Evolutionary conservation across 2,888 invertebrate genomes (phyloP).

Genomic region (Boloria selene): DNA sequence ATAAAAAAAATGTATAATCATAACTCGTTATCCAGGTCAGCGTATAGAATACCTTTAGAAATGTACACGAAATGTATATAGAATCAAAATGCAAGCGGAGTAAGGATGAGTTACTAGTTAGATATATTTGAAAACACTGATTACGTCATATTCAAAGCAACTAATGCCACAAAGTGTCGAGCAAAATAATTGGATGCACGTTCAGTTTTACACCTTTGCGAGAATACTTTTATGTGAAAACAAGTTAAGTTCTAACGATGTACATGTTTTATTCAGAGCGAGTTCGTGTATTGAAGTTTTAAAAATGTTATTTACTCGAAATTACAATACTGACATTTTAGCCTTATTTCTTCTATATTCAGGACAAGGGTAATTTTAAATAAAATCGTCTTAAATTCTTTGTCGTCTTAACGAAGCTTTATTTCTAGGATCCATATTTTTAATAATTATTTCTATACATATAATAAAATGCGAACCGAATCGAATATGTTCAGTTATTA

Average conservation of each 20-base stretch:
- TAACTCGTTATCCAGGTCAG: no score
- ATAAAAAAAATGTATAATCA: no score
- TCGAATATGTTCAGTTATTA: no score
- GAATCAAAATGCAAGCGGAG: no score
- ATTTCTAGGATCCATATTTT: no score
- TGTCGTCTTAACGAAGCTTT: no score
- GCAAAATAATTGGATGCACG: slow-evolving; percentile 23
- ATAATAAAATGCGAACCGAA: no score
- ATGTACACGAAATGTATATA: no score
- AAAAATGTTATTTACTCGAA: neutral
- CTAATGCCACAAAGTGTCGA: slow-evolving; percentile 8
- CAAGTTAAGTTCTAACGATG: slow-evolving; percentile 17
- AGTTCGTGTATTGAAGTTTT: slow-evolving; percentile 15
- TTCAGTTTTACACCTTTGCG: slow-evolving; percentile 11
- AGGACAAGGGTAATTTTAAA: neutral
- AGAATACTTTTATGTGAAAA: slow-evolving; percentile 9
- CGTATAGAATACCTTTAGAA: no score
- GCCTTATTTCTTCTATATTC: neutral
- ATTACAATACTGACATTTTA: slow-evolving; percentile 5
- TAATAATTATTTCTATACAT: no score
- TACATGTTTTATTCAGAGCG: slow-evolving; percentile 4
- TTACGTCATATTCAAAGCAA: slow-evolving; percentile 5
- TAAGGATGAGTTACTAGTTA: neutral
- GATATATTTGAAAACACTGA: neutral
- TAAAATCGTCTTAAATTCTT: neutral